phyloP scores from a whole-genome alignment of 2,888 invertebrate species.

The Eremobia ochroleuca region DNA sequence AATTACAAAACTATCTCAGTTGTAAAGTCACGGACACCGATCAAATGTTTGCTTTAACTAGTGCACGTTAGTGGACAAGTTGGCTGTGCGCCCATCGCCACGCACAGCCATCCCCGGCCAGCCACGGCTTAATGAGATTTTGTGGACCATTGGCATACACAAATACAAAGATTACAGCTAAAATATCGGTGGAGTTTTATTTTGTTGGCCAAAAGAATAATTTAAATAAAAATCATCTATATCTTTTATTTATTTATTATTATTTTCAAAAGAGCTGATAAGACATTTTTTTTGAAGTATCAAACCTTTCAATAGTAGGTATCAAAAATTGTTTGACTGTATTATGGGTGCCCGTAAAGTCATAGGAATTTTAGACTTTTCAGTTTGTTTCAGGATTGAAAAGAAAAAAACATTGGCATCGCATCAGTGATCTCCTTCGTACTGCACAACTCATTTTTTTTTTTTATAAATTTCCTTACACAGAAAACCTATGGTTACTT shows the following conservation, averaged over 20 bases:
- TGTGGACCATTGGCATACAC: conserved; percentile 25
- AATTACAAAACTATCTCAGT: not conserved
- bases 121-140: conserved; percentile 30
- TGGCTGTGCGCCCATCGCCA: conserved; percentile 40
- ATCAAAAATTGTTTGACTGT: not conserved
- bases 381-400: not conserved
- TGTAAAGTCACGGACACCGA: conserved; percentile 25
- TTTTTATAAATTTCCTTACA: not conserved
- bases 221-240: not conserved
- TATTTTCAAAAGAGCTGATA: not conserved
- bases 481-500: not conserved
- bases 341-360: not conserved
- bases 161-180: conserved; percentile 36
- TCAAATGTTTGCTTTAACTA: conserved; percentile 43
- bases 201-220: conserved; percentile 3
- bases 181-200: not conserved
- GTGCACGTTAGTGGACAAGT: conserved; percentile 33
- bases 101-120: not conserved
- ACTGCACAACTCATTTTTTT: not conserved
- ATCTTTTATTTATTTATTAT: too few relatives aligned
- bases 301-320: not conserved
- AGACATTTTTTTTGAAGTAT: not conserved
- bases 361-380: not conserved
- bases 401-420: not conserved
- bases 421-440: not conserved